Conservation (phyloP, 2,888 invertebrate species). For the Ichneumoninae sp. region DNA sequence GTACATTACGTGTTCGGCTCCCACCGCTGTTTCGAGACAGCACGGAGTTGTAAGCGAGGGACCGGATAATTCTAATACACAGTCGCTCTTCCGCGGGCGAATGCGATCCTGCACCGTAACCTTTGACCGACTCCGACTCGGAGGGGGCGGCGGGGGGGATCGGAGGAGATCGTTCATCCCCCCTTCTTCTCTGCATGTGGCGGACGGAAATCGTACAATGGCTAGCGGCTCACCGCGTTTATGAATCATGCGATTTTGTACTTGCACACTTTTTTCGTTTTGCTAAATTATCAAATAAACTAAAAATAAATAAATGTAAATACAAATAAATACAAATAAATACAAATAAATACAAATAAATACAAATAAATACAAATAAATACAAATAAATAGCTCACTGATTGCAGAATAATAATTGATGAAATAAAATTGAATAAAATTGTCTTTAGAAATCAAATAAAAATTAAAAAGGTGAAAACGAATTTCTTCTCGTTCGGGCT, state of each 20-base stretch:
- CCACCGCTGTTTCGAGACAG: conserved; percentile 26
- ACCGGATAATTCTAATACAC: conserved; percentile 79
- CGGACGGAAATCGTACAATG: not conserved
- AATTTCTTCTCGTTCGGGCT: not conserved
- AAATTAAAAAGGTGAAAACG: not conserved
- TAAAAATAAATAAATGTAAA: not conserved
- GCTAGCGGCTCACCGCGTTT: not conserved
- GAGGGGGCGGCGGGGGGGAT: not conserved
- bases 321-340: not conserved
- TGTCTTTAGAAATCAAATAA: not conserved
- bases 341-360: too few species aligned
- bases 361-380: too few species aligned
- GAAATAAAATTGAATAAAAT: not conserved
- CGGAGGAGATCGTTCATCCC: too few species aligned
- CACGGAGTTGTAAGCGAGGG: conserved; percentile 49
- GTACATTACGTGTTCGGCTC: conserved; percentile 72
- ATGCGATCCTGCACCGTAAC: conserved; percentile 70
- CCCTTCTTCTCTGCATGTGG: not conserved
- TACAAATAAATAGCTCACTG: too few species aligned
- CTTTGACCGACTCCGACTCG: conserved; percentile 76
- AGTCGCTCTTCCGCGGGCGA: conserved; percentile 67
- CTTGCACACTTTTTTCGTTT: not conserved
- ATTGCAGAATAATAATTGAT: too few species aligned
- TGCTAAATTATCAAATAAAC: not conserved
- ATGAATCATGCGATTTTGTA: not conserved